A percentile compares a stretch with the other conserved stretches of the same genome.
These are phyloP conservation scores for Tetragnatha versicolor DNA, from an alignment of 1,140 invertebrate species.

Conservation along the genomic window DNA sequence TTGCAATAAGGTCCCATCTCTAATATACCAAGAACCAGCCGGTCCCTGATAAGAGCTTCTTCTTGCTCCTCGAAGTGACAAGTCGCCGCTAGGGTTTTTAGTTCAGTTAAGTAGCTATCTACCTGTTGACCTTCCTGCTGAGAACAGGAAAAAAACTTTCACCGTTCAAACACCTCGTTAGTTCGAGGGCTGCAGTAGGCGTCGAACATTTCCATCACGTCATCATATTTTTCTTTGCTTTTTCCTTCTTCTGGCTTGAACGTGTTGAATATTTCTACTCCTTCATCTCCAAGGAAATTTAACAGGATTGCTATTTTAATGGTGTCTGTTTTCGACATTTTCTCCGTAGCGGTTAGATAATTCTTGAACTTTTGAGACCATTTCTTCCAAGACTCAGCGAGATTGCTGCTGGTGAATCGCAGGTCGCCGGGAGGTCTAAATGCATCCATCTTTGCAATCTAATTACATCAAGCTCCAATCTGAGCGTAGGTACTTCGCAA, in stretches of 20 bases:
- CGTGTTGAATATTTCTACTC: conserved; percentile 13
- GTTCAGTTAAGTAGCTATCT: conserved; percentile 62
- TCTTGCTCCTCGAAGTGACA: conserved; percentile 62
- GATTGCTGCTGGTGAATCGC: too few relatives aligned
- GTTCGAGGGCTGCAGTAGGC: conserved; percentile 1
- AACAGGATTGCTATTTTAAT: conserved; percentile 18
- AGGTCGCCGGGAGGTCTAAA: too few relatives aligned
- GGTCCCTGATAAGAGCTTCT: conserved; percentile 62
- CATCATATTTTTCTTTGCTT: background rate
- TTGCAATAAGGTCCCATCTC: background rate
- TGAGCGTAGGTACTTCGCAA: too few relatives aligned
- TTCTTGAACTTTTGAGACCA: conserved; percentile 7
- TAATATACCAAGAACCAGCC: conserved; percentile 61
- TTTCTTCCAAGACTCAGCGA: background rate
- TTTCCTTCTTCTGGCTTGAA: background rate
- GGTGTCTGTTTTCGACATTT: background rate
- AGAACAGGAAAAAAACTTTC: conserved; percentile 6
- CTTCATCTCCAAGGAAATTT: conserved; percentile 11
- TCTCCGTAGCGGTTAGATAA: conserved; percentile 3
- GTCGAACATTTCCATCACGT: conserved; percentile 2
- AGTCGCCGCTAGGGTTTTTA: conserved; percentile 61
- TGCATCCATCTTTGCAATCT: too few relatives aligned
- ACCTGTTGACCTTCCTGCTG: conserved; percentile 57
- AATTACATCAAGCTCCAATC: too few relatives aligned
- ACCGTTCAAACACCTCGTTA: conserved; percentile 2